Base-by-base conservation (phyloP, 2,888 invertebrate species). In the Eustalomyia histrio region DNA sequence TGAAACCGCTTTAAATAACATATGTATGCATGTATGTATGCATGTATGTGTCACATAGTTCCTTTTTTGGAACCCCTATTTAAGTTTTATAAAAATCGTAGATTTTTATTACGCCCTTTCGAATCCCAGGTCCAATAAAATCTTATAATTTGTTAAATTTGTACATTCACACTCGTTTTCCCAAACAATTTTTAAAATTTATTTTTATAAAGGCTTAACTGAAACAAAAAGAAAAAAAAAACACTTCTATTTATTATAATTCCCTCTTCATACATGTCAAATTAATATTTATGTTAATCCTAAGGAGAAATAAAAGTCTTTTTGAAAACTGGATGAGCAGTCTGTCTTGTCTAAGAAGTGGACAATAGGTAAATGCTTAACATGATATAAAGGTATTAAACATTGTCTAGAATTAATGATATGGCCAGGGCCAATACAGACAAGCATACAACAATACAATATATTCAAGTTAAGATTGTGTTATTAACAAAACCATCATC, bases 271-370 rank as follows among this genome's bases (percentile, higher is more conserved):
- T 17, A 68, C n/a, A 72, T 68, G 80, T 80, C 80, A 80, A 72
- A 72, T 52, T 67, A 63, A 80, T 80, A 76, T 67, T 76, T 72
- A 68, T 80, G 67, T 76, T 76, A 76, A 80, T 76, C 76, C 72
- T 67, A 9, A 39, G 39, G 58, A 69, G 65, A 55, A 75, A 55
- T 53, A 68, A 69, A 52, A 71, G 6, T 50, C 33, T 18, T 60
- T 72, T 53, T 55, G 60, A 67, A 55, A 29, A 71, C 12, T 29
- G 17, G 24, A 58, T 24, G 52, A 64, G 61, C 14, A 74, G 43
- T 52, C 16, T 21, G 63, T 35, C 14, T 35, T 21, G 63, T 35
- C 14, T 35, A 47, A 16, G 33, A 60, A 43, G 63, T 64, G 71
- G 61, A 61, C 72, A 76, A 67, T 67, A 50, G 35, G 67, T 72